Base-by-base conservation (phyloP, 2,888 invertebrate species). In the Archaeoteleia sp. region DNA sequence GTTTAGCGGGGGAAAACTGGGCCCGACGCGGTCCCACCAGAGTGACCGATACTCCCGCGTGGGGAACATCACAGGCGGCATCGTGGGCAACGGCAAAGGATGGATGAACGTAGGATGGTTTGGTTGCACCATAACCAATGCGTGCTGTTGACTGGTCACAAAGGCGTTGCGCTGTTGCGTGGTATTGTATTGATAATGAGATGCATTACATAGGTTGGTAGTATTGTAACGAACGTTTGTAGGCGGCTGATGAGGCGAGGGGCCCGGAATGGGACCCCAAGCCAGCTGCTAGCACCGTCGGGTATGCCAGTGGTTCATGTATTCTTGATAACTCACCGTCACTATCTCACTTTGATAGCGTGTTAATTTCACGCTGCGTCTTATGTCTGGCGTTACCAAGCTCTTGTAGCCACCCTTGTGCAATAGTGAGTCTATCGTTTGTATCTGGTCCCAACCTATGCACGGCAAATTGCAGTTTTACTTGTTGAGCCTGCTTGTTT, bases 381-480 rank as follows among this genome's bases (percentile, higher is more conserved):
- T 91, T 81, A 94, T 88, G 54, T 96, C 96, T 15, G 91, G 90
- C n/a, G 95, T 95, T 70, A 97, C 96, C 51, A 90, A 87, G 17
- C 96, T 95, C 85, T 96, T 96, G 87, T 92, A 98, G 40, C 99
- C 99, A 73, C 98, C 98, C 87, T 99, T 99, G 75, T 97, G 91
- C 71, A 99, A 90, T 68, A 99, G 88, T 30, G 98, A 97, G 87
- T 99, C 98, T 82, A 99, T 97, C 14, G 99, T 99, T 87, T 98
- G 97, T 74, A 95, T 91, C 87, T 96, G 96, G 90, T 98, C 95
- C 99, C 99, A 99, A 78, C 98, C 98, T 98, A n/a, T n/a, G n/a
- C n/a, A n/a, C n/a, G n/a, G n/a, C n/a, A n/a, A n/a, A n/a, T n/a
- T n/a, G n/a, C n/a, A n/a, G n/a, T n/a, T n/a, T n/a, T n/a, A n/a